Evolutionary conservation across 2,113 vertebrate genomes (phyloP).

Genomic region (Chiloscyllium plagiosum): DNA sequence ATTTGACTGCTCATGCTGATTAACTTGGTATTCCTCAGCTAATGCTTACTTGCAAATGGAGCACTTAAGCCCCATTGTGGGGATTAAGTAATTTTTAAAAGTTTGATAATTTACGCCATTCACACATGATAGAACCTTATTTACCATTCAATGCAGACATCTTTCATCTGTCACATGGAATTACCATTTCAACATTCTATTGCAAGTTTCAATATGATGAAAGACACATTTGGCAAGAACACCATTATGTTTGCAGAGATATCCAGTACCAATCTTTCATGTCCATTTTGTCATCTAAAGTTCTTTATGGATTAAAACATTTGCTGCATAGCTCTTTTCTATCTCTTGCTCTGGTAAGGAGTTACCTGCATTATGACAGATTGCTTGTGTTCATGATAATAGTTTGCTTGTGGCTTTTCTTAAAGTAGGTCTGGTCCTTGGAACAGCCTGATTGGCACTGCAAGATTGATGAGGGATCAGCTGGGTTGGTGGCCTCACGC

Average conservation of each 20-base stretch:
- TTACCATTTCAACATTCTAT: neutral
- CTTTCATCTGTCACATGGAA: neutral
- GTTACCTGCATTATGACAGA: too few relatives aligned
- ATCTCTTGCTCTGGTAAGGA: too few relatives aligned
- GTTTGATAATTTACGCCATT: neutral
- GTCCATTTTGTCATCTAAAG: neutral
- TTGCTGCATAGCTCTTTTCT: neutral
- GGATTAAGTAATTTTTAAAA: neutral
- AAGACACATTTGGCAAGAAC: neutral
- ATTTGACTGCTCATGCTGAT: neutral
- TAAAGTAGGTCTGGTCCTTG: conserved; percentile 83
- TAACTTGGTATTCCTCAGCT: too few relatives aligned
- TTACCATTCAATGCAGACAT: neutral
- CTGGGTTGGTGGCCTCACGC: conserved; percentile 83
- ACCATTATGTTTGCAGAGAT: conserved; percentile 65
- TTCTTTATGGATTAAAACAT: neutral
- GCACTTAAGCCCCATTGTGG: neutral
- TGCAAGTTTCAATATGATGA: neutral
- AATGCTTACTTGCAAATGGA: neutral
- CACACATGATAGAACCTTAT: neutral
- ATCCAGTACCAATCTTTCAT: conserved; percentile 71
- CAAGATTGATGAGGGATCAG: conserved; percentile 92
- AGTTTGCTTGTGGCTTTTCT: conserved; percentile 1
- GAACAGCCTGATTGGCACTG: conserved; percentile 95
- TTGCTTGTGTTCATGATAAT: neutral